These are phyloP conservation scores for Amblyjoppa proteus DNA, from an alignment of 2,888 invertebrate species.

Conservation along the genomic window DNA sequence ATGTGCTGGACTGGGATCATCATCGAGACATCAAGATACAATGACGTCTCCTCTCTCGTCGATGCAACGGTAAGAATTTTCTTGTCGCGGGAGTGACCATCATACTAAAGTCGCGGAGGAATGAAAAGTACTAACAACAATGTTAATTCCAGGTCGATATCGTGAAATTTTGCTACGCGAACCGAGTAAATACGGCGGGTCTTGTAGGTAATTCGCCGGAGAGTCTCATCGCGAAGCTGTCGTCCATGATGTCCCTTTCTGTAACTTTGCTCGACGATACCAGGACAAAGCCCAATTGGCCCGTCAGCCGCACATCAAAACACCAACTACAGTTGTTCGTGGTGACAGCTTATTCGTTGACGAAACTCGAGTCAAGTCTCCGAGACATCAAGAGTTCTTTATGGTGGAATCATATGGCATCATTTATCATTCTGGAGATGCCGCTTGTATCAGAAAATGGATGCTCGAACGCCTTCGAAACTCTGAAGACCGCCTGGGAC, in stretches of 20 bases:
- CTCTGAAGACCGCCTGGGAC: constrained; percentile 64
- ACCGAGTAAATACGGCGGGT: background rate
- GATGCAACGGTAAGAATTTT: constrained; percentile 15
- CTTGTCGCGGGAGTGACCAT: too few relatives aligned
- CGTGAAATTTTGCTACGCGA: constrained; percentile 18
- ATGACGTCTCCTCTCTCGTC: background rate
- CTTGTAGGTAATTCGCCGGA: constrained; percentile 20
- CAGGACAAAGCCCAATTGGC: too few relatives aligned
- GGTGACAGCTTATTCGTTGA: background rate
- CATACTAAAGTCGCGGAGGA: background rate
- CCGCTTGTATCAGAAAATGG: background rate
- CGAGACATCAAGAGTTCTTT: constrained; percentile 45
- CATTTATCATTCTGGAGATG: constrained; percentile 58
- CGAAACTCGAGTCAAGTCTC: background rate
- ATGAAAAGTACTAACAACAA: background rate
- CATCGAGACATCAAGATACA: background rate
- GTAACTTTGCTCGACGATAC: constrained; percentile 4
- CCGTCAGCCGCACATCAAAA: background rate
- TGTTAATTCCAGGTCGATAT: constrained; percentile 22
- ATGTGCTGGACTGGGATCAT: constrained; percentile 4
- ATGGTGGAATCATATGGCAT: constrained; percentile 70
- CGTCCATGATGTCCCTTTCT: background rate
- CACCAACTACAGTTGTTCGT: constrained; percentile 34
- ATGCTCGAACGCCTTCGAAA: constrained; percentile 63
- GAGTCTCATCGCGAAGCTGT: background rate